A percentile compares a stretch with the other conserved stretches of the same genome.
Evolutionary conservation across 2,113 vertebrate species (phyloP).

Genomic region (Hystrix brachyura): DNA sequence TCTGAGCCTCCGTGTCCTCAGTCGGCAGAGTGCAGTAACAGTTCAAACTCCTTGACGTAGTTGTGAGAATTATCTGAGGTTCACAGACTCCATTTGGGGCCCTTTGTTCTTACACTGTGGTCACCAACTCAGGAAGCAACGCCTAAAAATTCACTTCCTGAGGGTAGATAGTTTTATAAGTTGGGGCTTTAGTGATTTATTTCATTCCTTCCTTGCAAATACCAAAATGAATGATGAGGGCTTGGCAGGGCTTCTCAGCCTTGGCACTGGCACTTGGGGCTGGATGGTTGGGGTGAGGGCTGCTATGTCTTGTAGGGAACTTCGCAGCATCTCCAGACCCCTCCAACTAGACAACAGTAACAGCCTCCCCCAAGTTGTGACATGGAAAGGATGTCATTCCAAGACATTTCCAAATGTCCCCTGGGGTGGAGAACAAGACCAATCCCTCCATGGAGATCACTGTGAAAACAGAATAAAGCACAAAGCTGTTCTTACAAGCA

Average conservation of each 20-base stretch:
- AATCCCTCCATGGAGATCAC: neutral
- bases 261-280: neutral
- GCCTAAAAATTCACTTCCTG: neutral
- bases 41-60: neutral
- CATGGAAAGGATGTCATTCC: neutral
- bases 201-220: neutral
- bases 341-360: neutral
- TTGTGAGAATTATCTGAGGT: neutral
- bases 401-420: neutral
- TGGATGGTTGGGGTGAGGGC: neutral
- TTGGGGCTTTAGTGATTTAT: neutral
- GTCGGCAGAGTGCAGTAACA: neutral
- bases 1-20: neutral
- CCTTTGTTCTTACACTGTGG: neutral
- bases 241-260: neutral
- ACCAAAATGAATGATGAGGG: neutral
- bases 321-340: neutral
- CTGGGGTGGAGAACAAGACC: neutral
- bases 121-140: neutral
- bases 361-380: neutral
- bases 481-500: neutral
- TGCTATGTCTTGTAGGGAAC: neutral
- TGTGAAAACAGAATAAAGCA: conserved; percentile 28
- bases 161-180: neutral
- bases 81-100: neutral